phyloP scores from a whole-genome alignment of 2,113 vertebrate genomes.

The Strix aluco region DNA sequence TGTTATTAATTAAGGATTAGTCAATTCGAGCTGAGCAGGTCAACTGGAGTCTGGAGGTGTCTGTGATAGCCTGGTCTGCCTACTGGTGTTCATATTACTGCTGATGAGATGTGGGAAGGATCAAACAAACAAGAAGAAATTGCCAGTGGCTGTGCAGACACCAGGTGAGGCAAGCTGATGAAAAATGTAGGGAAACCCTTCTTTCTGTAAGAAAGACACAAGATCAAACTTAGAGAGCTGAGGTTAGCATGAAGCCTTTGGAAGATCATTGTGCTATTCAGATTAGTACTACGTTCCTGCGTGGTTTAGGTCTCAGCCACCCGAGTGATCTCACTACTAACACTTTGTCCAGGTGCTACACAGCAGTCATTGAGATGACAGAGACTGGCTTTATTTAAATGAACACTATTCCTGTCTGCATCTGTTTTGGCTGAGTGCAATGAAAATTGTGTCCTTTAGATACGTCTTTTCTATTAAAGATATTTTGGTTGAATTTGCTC shows the following conservation, averaged over 20 bases:
- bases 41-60: neutral
- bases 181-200: neutral
- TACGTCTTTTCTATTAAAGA: slow-evolving; percentile 21
- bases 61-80: neutral
- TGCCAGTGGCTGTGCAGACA: neutral
- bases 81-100: neutral
- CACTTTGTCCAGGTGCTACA: neutral
- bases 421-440: neutral
- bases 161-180: neutral
- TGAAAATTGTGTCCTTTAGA: slow-evolving; percentile 25
- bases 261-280: neutral
- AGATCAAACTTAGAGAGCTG: neutral
- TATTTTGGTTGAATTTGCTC: slow-evolving; percentile 47
- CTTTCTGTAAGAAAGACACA: neutral
- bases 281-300: neutral
- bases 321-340: neutral
- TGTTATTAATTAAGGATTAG: slow-evolving; percentile 18
- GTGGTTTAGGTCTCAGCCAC: neutral
- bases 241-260: neutral
- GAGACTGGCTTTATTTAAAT: neutral
- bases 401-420: neutral
- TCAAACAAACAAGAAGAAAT: neutral
- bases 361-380: neutral
- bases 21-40: neutral
- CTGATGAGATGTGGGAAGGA: neutral